These are phyloP conservation scores for Microvelia longipes DNA, from an alignment of 1,140 invertebrate species.

Conservation along the genomic window DNA sequence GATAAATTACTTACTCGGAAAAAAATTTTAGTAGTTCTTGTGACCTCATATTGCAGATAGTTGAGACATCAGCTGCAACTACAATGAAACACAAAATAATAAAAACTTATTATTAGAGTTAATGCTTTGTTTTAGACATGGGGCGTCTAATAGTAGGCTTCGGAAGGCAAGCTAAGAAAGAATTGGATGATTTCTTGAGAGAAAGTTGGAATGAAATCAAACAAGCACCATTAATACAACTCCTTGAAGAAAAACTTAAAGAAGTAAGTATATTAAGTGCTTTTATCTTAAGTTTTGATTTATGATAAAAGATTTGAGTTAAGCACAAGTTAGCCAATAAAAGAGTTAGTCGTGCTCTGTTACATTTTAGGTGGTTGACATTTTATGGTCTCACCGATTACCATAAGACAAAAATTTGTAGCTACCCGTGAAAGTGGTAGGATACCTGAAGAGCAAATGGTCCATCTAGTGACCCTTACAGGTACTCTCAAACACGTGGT, in stretches of 20 bases:
- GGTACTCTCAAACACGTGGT: too few relatives aligned
- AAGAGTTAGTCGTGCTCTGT: too few relatives aligned
- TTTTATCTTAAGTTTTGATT: too few relatives aligned
- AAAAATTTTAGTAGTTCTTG: too few relatives aligned
- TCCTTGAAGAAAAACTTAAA: slow-evolving; percentile 34
- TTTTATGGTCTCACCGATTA: background rate
- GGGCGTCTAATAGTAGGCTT: slow-evolving; percentile 34
- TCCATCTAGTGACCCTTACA: background rate
- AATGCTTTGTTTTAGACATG: too few relatives aligned
- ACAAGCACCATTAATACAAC: slow-evolving; percentile 36
- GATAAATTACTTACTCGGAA: too few relatives aligned
- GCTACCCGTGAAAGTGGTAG: background rate
- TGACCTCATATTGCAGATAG: too few relatives aligned
- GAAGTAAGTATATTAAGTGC: slow-evolving; percentile 15
- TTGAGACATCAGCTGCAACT: too few relatives aligned
- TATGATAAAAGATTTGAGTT: too few relatives aligned
- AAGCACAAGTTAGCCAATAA: too few relatives aligned
- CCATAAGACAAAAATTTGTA: background rate
- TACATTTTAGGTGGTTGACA: background rate
- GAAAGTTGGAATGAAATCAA: slow-evolving; percentile 36
- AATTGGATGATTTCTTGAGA: slow-evolving; percentile 32
- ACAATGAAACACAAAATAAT: too few relatives aligned
- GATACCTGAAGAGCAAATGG: background rate
- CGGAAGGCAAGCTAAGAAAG: slow-evolving; percentile 31
- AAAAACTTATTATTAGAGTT: too few relatives aligned